These are phyloP conservation scores for Agriopis marginaria DNA, from an alignment of 2,888 invertebrate genomes.

Conservation along the genomic window DNA sequence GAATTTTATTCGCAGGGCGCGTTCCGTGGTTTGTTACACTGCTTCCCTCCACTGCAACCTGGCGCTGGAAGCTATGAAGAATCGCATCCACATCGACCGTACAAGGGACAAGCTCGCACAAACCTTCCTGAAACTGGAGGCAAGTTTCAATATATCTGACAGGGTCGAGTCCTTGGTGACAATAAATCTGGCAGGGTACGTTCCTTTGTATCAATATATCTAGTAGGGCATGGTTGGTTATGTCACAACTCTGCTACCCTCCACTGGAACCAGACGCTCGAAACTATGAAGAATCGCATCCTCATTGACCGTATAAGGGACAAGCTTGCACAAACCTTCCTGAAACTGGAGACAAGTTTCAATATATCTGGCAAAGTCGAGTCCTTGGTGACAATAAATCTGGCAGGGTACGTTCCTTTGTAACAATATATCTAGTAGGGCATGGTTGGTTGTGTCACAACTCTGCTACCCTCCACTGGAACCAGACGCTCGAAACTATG, in stretches of 20 bases:
- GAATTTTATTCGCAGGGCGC: slow-evolving; percentile 17
- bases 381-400: too few species aligned
- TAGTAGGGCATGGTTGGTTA: too few species aligned
- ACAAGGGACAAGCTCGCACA: slow-evolving; percentile 52
- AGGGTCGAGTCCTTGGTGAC: too few species aligned
- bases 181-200: too few species aligned
- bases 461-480: slow-evolving; percentile 67
- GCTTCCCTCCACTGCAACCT: slow-evolving; percentile 67
- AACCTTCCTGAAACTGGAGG: slow-evolving; percentile 60
- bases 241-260: slow-evolving; percentile 66
- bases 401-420: too few species aligned
- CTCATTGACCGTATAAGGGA: too few species aligned
- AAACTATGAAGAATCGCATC: too few species aligned
- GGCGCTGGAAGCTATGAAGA: slow-evolving; percentile 66
- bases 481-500: slow-evolving; percentile 62
- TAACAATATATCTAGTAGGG: too few species aligned
- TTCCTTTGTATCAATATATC: too few species aligned
- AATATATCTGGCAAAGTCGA: too few species aligned
- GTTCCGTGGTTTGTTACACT: slow-evolving; percentile 64
- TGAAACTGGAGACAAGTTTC: too few species aligned
- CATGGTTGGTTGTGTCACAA: slow-evolving; percentile 64
- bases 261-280: slow-evolving; percentile 65
- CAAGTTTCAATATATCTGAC: slow-evolving; percentile 44
- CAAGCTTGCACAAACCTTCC: too few species aligned
- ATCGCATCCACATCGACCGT: slow-evolving; percentile 56